These are phyloP conservation scores for Saguinus imperator DNA, from an alignment of 2,113 vertebrate species.

Conservation along the genomic window DNA sequence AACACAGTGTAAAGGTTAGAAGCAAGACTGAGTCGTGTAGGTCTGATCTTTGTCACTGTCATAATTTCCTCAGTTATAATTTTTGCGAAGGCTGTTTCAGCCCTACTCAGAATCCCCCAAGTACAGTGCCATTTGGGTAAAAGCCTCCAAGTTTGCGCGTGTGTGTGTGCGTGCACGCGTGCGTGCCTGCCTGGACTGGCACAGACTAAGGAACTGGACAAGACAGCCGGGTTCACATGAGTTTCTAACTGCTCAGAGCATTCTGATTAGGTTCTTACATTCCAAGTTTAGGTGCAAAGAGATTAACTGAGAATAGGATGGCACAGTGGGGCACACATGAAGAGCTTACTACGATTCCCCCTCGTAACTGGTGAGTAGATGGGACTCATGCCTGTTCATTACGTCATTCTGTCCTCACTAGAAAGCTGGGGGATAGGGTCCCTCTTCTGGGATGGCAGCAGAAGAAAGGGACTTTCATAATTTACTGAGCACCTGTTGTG, in stretches of 20 bases:
- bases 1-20: no score
- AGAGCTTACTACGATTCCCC: background rate
- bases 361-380: background rate
- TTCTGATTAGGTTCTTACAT: background rate
- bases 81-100: no score
- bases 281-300: background rate
- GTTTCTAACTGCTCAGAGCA: background rate
- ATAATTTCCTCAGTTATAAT: no score
- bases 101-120: background rate
- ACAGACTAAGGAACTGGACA: background rate
- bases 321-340: background rate
- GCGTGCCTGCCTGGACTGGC: background rate
- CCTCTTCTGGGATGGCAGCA: background rate
- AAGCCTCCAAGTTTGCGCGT: background rate
- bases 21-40: no score
- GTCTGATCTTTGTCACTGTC: no score
- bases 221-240: background rate
- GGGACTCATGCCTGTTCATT: background rate
- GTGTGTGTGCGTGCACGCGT: no score
- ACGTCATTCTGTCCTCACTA: background rate
- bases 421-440: background rate
- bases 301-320: background rate
- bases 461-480: background rate
- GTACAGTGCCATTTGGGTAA: background rate
- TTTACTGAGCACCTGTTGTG: background rate